phyloP scores from a whole-genome alignment of 2,113 vertebrate species.

The Zootoca vivipara region DNA sequence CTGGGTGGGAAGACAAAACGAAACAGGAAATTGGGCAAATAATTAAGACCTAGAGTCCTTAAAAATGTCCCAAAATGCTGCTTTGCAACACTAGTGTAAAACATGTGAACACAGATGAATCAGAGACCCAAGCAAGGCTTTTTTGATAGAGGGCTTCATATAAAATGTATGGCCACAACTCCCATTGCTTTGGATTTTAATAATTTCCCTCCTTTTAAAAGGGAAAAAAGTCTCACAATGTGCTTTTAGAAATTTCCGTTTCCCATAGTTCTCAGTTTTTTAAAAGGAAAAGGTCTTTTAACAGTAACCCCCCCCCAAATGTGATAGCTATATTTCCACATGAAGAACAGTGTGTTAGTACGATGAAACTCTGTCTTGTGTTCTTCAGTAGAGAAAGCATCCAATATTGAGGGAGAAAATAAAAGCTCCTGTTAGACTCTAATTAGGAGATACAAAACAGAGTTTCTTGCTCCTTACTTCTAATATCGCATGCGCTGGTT shows the following conservation, averaged over 20 bases:
- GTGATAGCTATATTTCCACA: not conserved
- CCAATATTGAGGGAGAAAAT: not conserved
- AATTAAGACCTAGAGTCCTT: too few relatives aligned
- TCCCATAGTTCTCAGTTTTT: constrained; percentile 45
- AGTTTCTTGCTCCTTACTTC: constrained; percentile 26
- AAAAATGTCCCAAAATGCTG: too few relatives aligned
- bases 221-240: not conserved
- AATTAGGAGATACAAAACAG: constrained; percentile 42
- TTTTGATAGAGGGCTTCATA: constrained; percentile 24
- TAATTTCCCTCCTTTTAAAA: constrained; percentile 34
- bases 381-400: constrained; percentile 1
- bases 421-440: not conserved
- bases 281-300: not conserved
- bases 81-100: not conserved
- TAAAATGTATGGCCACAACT: not conserved
- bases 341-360: not conserved
- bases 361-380: not conserved
- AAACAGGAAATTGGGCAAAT: too few relatives aligned
- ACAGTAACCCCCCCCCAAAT: not conserved
- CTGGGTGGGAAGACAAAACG: too few relatives aligned
- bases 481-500: constrained; percentile 46
- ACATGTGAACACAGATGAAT: not conserved
- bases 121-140: constrained; percentile 6
- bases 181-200: not conserved
- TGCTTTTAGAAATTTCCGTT: constrained; percentile 48